A percentile compares a stretch with the other conserved stretches of the same genome.
Conservation (phyloP, 1,140 invertebrate genomes). For the Drosophila willistoni region DNA sequence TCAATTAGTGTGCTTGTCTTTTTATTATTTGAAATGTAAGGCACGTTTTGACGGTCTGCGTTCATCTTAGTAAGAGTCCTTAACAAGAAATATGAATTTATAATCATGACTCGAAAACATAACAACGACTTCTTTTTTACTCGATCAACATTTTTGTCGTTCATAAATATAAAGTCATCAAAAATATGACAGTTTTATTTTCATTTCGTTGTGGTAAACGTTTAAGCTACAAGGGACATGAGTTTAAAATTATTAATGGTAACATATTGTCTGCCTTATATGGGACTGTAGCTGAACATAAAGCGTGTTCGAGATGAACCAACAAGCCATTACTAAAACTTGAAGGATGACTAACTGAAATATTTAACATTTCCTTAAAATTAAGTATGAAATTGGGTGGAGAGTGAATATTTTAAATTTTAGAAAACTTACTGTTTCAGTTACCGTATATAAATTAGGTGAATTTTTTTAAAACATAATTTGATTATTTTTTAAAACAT, state of each 20-base stretch:
- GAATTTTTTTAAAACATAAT: too few relatives aligned
- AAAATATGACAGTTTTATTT: constrained; percentile 80
- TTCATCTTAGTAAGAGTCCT: constrained; percentile 49
- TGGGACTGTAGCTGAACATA: constrained; percentile 28
- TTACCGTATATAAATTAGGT: too few relatives aligned
- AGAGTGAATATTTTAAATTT: too few relatives aligned
- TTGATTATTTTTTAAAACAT: too few relatives aligned
- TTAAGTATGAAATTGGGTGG: too few relatives aligned
- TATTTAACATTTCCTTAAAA: too few relatives aligned
- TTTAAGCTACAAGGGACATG: constrained; percentile 80
- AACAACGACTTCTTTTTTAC: constrained; percentile 69
- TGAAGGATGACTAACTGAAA: too few relatives aligned
- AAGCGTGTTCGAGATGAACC: too few relatives aligned
- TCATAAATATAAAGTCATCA: constrained; percentile 83
- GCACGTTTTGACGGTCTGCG: constrained; percentile 74
- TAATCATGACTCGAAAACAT: constrained; percentile 67
- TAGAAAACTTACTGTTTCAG: too few relatives aligned
- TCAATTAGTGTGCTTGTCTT: constrained; percentile 80
- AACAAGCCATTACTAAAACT: too few relatives aligned
- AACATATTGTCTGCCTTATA: constrained; percentile 53
- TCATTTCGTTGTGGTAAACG: constrained; percentile 80
- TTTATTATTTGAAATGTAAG: constrained; percentile 79
- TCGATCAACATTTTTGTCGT: constrained; percentile 77
- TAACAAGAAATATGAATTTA: constrained; percentile 70
- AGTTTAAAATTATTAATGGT: constrained; percentile 75